Evolutionary conservation across 2,888 invertebrate species (phyloP).

Genomic region (Acanthosepion lycidas): DNA sequence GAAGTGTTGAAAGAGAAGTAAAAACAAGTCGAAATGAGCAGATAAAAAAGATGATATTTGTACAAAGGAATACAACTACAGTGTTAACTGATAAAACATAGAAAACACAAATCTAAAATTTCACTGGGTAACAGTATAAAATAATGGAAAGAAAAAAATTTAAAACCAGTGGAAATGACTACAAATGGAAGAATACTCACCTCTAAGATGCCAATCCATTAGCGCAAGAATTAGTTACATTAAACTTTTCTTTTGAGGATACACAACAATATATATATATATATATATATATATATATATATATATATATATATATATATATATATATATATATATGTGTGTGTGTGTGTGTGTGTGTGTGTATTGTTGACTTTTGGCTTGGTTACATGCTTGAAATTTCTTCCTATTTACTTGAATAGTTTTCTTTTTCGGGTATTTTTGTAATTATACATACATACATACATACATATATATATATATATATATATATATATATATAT

Average conservation of each 20-base stretch:
- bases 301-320: no score
- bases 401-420: no score
- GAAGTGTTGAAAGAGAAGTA: not conserved
- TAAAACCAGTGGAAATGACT: not conserved
- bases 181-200: not conserved
- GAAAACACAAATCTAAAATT: not conserved
- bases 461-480: no score
- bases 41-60: not conserved
- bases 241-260: not conserved
- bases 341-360: no score
- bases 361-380: no score
- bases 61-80: not conserved
- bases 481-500: no score
- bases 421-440: no score
- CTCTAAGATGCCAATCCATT: not conserved
- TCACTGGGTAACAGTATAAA: not conserved
- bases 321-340: no score
- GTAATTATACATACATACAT: no score
- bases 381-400: no score
- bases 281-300: no score
- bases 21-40: not conserved
- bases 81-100: not conserved
- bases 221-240: not conserved
- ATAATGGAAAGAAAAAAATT: not conserved
- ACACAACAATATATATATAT: no score